Percentiles rank a stretch among this genome's conserved stretches.
phyloP scores from a whole-genome alignment of 2,888 invertebrate species.

The Sesia bembeciformis region DNA sequence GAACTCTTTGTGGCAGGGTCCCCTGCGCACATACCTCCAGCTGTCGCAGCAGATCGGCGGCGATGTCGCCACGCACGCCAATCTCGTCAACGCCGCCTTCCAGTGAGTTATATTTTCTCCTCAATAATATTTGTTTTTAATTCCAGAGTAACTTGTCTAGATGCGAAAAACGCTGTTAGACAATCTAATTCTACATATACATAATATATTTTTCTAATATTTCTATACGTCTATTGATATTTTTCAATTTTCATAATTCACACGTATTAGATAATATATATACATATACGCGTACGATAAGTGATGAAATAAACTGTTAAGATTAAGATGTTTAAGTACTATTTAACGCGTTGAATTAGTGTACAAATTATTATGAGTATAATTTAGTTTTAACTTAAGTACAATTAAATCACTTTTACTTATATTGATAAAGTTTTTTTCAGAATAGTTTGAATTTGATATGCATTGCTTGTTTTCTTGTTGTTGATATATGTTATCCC shows the following conservation, averaged over 20 bases:
- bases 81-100: conserved; percentile 87
- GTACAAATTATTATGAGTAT: too few species aligned
- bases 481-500: too few species aligned
- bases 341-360: too few species aligned
- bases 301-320: too few species aligned
- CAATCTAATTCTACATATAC: not conserved
- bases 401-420: too few species aligned
- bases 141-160: not conserved
- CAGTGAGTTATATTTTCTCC: conserved; percentile 71
- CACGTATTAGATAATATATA: too few species aligned
- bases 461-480: too few species aligned
- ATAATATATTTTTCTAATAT: not conserved
- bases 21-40: conserved; percentile 82
- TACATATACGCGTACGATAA: too few species aligned
- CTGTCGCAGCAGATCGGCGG: conserved; percentile 88
- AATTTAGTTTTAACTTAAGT: too few species aligned
- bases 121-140: not conserved
- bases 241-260: not conserved
- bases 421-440: too few species aligned
- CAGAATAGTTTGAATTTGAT: too few species aligned
- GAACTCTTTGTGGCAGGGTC: conserved; percentile 63
- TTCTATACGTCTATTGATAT: not conserved
- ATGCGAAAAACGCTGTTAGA: not conserved
- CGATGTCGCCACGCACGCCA: conserved; percentile 87
- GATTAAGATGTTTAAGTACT: too few species aligned